Evolutionary conservation across 2,888 invertebrate genomes (phyloP), one percentile per base, ranked within the genome.

Genomic region (Drosophila paramelanica): DNA sequence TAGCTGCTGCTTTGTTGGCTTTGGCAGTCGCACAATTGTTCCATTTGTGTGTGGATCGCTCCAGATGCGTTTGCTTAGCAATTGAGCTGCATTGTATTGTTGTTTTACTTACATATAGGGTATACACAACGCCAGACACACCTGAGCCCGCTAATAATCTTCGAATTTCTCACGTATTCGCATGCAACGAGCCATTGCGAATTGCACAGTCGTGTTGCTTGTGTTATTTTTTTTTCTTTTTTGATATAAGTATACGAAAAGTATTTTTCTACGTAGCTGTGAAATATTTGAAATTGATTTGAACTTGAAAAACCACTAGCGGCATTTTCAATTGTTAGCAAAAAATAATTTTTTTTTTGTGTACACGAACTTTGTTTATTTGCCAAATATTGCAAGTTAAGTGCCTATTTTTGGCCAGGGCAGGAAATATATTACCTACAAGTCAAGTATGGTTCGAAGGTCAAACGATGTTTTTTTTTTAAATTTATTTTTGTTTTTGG

Each of bases 81-180:
- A 51, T 78, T 41, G 56, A 69, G 56, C 46, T 55, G 60, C 17
- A 33, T 14, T 65, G 43, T 51, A 59, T 50, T 73, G 17, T 36
- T 70, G 38, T 36, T 31, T 13, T 8, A 17, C 31, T 31, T 42
- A 42, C 45, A 25, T 31, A 23, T 42, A 36, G 47, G 39, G 46
- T 33, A 50, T 42, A 14, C 39, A 31, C 38, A 20, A 20, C 10
- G 20, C 0, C 14, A 41, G 36, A 20, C 42, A 33, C 58, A 59
- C 61, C 62, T 78, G 68, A 42, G 27, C 23, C 31, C 38, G 57
- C 61, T 38, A 47, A 65, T 62, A 73, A 64, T 46, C 69, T 64
- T 66, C 70, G 43, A 47, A 17, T 55, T 71, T 64, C 78, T 68
- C 88, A 88, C 88, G 69, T 74, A 67, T 43, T 67, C 31, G 36